Evolutionary conservation across 2,797 vertebrate species (phyloP).

Genomic region (Sebastes dallii): DNA sequence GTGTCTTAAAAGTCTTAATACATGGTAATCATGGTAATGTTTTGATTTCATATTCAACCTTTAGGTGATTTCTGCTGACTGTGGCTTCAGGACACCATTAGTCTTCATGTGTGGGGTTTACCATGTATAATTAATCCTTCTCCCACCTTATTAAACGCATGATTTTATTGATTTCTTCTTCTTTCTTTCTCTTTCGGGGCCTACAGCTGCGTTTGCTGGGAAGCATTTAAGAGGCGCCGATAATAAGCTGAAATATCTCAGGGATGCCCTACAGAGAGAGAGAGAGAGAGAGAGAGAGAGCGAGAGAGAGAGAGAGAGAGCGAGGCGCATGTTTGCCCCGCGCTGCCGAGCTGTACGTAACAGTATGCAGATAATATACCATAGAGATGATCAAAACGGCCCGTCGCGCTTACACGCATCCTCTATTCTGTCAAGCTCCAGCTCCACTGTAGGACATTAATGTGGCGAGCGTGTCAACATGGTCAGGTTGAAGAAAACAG

Average conservation of each 20-base stretch:
- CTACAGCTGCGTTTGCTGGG: conserved; percentile 46
- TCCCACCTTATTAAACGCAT: conserved; percentile 71
- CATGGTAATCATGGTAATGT: conserved; percentile 17
- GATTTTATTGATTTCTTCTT: conserved; percentile 72
- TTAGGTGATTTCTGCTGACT: conserved; percentile 22
- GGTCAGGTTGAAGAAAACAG: conserved; percentile 70
- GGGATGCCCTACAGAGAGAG: conserved; percentile 32
- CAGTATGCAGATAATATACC: conserved; percentile 33
- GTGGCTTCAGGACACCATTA: conserved; percentile 44
- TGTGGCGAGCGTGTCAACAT: conserved; percentile 56
- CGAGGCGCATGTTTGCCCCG: conserved; percentile 45
- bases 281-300: neutral
- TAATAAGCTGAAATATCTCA: conserved; percentile 54
- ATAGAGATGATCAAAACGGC: conserved; percentile 77
- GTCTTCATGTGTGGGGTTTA: conserved; percentile 32
- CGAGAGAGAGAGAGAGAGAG: neutral
- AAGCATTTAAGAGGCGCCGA: conserved; percentile 50
- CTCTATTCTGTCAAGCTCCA: conserved; percentile 65
- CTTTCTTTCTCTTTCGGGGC: conserved; percentile 57
- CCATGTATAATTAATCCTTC: conserved; percentile 71
- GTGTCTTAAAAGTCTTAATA: conserved; percentile 17
- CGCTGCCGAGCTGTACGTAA: conserved; percentile 50
- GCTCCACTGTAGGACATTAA: conserved; percentile 55
- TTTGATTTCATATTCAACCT: conserved; percentile 35
- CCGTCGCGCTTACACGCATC: conserved; percentile 30